These are phyloP conservation scores for Cistogaster globosa DNA, from an alignment of 2,888 invertebrate species.

Conservation along the genomic window DNA sequence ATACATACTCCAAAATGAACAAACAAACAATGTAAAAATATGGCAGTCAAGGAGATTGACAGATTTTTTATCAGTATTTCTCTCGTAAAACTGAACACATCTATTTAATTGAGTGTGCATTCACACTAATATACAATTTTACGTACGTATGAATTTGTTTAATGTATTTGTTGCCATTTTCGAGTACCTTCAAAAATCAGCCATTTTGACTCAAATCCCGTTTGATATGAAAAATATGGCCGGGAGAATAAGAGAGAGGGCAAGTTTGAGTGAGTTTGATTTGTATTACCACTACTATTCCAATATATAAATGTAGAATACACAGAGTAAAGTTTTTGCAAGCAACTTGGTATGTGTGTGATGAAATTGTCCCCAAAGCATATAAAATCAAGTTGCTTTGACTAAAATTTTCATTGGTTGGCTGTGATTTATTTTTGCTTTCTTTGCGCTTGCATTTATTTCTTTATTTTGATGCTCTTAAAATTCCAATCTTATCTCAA, in stretches of 20 bases:
- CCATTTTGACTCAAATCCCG: constrained; percentile 40
- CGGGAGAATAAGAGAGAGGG: background rate
- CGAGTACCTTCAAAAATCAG: constrained; percentile 38
- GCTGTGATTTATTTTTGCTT: constrained; percentile 80
- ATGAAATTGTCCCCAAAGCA: constrained; percentile 50
- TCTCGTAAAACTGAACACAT: background rate
- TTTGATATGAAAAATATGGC: background rate
- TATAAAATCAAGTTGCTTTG: constrained; percentile 83
- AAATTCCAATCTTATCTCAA: constrained; percentile 55
- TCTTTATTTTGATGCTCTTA: constrained; percentile 10
- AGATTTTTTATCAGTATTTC: constrained; percentile 44
- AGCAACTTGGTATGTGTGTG: constrained; percentile 15
- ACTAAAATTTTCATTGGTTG: constrained; percentile 84
- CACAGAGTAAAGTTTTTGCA: background rate
- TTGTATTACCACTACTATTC: constrained; percentile 24
- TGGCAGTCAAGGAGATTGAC: constrained; percentile 57
- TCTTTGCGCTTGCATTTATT: constrained; percentile 25
- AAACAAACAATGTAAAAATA: constrained; percentile 41
- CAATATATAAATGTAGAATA: constrained; percentile 1
- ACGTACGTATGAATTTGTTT: background rate
- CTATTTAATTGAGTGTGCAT: constrained; percentile 18
- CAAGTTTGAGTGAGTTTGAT: constrained; percentile 44
- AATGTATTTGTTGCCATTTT: constrained; percentile 52
- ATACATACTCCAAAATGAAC: constrained; percentile 4
- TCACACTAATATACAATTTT: background rate